Evolutionary conservation across 1,140 invertebrate genomes (phyloP).

Genomic region (Apocrypta bakeri): DNA sequence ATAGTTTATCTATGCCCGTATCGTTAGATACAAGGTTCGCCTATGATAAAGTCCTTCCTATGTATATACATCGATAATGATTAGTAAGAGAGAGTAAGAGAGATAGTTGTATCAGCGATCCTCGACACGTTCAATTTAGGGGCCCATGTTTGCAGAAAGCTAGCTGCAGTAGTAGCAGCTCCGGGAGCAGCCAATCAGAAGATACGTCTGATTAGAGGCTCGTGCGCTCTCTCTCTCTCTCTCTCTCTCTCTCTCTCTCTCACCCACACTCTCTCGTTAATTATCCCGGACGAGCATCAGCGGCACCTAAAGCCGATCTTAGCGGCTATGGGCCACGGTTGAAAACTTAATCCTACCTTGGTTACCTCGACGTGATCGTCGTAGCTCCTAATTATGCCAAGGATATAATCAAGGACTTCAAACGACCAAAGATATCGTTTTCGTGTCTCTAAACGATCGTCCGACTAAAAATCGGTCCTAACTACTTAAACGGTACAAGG

Average conservation of each 20-base stretch:
- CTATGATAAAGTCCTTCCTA: conserved; percentile 20
- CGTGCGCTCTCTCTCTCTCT: conserved; percentile 49
- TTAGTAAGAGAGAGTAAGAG: neutral
- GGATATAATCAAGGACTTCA: conserved; percentile 49
- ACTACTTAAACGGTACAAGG: conserved; percentile 33
- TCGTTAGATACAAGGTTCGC: neutral
- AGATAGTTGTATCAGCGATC: conserved; percentile 37
- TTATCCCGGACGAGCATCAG: conserved; percentile 1
- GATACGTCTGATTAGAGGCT: conserved; percentile 67
- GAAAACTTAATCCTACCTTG: conserved; percentile 54
- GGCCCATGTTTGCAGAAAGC: conserved; percentile 57
- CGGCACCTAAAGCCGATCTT: conserved; percentile 23
- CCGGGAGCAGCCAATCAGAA: conserved; percentile 59
- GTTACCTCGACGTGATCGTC: conserved; percentile 14
- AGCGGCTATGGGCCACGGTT: neutral
- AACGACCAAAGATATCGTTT: neutral
- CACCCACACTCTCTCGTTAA: conserved; percentile 24
- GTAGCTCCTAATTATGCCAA: conserved; percentile 32
- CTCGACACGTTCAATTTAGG: conserved; percentile 57
- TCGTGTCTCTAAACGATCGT: neutral
- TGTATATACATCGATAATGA: conserved; percentile 14
- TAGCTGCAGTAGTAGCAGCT: conserved; percentile 20
- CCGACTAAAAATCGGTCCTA: conserved; percentile 38
- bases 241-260: neutral
- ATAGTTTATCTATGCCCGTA: neutral